Percentiles rank a stretch among this genome's conserved stretches.
Conservation (phyloP, 2,113 vertebrate species). For the Mustela lutreola region DNA sequence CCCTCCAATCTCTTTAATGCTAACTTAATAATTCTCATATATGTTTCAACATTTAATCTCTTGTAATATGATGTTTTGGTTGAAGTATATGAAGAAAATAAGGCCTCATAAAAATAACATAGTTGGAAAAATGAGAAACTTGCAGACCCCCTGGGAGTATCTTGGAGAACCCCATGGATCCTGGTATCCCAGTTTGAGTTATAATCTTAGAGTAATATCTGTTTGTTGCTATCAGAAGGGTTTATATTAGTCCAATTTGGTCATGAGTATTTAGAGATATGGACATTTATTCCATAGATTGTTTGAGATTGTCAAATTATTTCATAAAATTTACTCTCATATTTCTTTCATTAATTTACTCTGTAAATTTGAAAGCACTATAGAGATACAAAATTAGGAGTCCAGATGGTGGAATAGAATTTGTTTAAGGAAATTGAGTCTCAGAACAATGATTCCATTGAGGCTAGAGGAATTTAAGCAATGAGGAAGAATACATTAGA, state of each 20-base stretch:
- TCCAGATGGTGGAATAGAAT: not conserved
- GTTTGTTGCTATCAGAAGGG: not conserved
- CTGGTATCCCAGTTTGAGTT: not conserved
- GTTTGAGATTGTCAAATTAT: not conserved
- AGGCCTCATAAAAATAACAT: not conserved
- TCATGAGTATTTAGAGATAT: not conserved
- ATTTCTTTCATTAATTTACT: not conserved
- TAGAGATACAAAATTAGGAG: not conserved
- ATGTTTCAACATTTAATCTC: not conserved
- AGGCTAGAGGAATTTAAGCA: not conserved
- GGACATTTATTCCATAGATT: not conserved
- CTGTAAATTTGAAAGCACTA: constrained; percentile 42
- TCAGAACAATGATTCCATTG: constrained; percentile 38
- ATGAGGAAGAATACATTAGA: not conserved
- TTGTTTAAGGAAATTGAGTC: not conserved
- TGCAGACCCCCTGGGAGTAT: not conserved
- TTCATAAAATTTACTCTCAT: not conserved
- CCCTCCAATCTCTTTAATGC: not conserved
- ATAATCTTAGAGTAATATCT: not conserved
- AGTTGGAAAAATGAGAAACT: not conserved
- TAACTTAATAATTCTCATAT: not conserved
- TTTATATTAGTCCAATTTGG: not conserved
- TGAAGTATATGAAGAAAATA: constrained; percentile 16
- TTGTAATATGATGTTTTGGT: not conserved
- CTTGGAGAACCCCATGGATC: not conserved